Conservation (phyloP, 2,113 vertebrate species). For the Nibea coibor region DNA sequence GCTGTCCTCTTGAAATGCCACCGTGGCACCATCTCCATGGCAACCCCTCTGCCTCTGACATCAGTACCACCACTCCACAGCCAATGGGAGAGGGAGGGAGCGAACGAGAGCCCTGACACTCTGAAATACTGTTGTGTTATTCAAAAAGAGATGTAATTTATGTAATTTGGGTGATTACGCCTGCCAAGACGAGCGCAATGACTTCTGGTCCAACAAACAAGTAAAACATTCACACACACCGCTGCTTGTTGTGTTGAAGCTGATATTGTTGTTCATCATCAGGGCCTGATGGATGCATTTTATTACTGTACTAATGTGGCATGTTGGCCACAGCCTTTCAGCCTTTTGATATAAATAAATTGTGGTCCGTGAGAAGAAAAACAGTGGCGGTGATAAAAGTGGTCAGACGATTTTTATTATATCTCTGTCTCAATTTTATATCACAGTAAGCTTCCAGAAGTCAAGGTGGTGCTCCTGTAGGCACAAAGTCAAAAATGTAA, state of each 20-base stretch:
- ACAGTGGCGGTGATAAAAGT: background rate
- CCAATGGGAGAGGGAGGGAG: constrained; percentile 61
- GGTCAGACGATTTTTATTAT: constrained; percentile 1
- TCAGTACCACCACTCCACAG: constrained; percentile 68
- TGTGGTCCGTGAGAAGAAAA: background rate
- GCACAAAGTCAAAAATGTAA: background rate
- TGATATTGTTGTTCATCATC: background rate
- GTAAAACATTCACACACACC: background rate
- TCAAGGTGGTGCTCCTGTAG: background rate
- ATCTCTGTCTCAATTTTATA: background rate
- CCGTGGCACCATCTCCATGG: constrained; percentile 78
- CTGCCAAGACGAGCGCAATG: constrained; percentile 34
- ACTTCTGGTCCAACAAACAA: constrained; percentile 30
- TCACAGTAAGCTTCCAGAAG: background rate
- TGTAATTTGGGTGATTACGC: constrained; percentile 63
- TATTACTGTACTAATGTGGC: background rate
- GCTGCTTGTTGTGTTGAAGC: background rate
- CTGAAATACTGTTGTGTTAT: constrained; percentile 70
- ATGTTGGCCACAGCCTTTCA: background rate
- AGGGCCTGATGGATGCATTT: background rate
- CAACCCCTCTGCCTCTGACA: constrained; percentile 82
- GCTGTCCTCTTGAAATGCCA: constrained; percentile 76
- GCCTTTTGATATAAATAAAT: background rate
- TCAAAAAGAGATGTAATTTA: constrained; percentile 70
- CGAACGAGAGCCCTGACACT: constrained; percentile 67